These are phyloP conservation scores for Callorhinus ursinus DNA, from an alignment of 2,113 vertebrate genomes.

Conservation along the genomic window DNA sequence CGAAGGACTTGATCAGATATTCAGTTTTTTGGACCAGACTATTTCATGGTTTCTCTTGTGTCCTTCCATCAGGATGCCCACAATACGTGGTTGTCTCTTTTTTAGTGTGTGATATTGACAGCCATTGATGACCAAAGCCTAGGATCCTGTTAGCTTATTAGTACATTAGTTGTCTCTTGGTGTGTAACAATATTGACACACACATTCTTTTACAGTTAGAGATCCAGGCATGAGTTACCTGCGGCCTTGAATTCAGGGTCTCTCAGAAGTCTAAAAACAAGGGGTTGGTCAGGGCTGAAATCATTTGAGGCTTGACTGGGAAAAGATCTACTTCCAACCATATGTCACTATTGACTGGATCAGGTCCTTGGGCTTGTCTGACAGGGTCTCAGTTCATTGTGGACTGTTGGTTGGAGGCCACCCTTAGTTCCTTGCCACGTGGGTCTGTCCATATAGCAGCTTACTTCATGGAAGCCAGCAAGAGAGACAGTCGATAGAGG, in stretches of 20 bases:
- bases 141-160: neutral
- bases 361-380: neutral
- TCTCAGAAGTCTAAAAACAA: neutral
- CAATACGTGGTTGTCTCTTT: neutral
- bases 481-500: neutral
- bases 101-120: neutral
- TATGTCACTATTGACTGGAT: neutral
- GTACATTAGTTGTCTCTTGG: neutral
- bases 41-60: neutral
- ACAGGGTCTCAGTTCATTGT: neutral
- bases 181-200: neutral
- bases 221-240: neutral
- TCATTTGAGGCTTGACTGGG: neutral
- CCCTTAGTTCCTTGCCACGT: neutral
- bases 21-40: neutral
- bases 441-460: neutral
- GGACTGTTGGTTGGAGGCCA: neutral
- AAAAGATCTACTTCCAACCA: neutral
- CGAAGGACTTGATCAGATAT: neutral
- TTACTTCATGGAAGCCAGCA: neutral
- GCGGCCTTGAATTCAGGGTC: neutral
- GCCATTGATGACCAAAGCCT: neutral
- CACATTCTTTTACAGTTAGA: neutral
- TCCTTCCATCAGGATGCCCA: neutral
- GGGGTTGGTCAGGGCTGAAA: neutral